Evolutionary conservation across 2,888 invertebrate species (phyloP).

Genomic region (Pasiphila rectangulata): DNA sequence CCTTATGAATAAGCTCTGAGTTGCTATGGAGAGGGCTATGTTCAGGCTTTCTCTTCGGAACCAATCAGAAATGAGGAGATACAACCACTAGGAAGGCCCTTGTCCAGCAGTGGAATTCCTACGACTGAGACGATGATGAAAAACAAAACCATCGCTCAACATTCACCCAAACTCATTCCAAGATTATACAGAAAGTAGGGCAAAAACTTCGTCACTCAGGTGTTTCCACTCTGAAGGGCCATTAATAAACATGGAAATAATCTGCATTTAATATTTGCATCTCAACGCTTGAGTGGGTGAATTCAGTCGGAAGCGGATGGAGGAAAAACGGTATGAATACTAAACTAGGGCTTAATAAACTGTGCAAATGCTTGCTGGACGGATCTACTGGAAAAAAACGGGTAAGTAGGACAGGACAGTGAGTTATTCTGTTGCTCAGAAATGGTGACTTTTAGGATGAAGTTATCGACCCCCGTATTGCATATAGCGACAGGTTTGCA

Average conservation of each 20-base stretch:
- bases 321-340: constrained; percentile 13
- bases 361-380: not conserved
- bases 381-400: constrained; percentile 2
- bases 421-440: too few relatives aligned
- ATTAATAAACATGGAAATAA: constrained; percentile 22
- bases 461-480: too few relatives aligned
- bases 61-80: too few relatives aligned
- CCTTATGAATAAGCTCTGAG: too few relatives aligned
- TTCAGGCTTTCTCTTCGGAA: too few relatives aligned
- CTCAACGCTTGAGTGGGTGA: constrained; percentile 5
- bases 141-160: not conserved
- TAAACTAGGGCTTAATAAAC: constrained; percentile 5
- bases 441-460: too few relatives aligned
- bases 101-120: too few relatives aligned
- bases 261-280: constrained; percentile 27
- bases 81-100: too few relatives aligned
- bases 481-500: too few relatives aligned
- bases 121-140: too few relatives aligned
- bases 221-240: constrained; percentile 13
- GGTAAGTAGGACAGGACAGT: not conserved
- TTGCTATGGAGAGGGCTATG: too few relatives aligned
- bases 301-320: constrained; percentile 6
- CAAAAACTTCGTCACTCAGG: not conserved
- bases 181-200: constrained; percentile 1
- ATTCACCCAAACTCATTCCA: not conserved